These are phyloP conservation scores for Mesocentrotus franciscanus DNA, from an alignment of 53 echinoderm and acorn worm species.

Conservation along the genomic window DNA sequence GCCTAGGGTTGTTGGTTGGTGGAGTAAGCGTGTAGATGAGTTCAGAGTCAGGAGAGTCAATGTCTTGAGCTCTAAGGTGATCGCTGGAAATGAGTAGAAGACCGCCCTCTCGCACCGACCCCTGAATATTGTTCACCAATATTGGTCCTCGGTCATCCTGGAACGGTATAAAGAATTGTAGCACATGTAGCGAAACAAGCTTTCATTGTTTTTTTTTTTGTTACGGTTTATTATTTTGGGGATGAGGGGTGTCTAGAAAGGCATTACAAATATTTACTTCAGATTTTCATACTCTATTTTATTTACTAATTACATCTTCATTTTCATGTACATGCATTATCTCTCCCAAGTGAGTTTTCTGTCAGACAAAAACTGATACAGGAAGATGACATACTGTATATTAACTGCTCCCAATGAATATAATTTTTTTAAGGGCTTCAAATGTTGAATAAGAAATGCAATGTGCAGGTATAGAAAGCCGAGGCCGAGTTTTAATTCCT, in stretches of 20 bases:
- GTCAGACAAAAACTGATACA: too few relatives aligned
- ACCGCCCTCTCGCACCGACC: constrained; percentile 83
- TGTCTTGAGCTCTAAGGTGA: constrained; percentile 85
- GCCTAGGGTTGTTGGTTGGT: constrained; percentile 84
- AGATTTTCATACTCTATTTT: too few relatives aligned
- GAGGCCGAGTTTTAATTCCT: too few relatives aligned
- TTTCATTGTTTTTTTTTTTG: not conserved
- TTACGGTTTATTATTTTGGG: not conserved
- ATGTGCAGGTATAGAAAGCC: too few relatives aligned
- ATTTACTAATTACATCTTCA: too few relatives aligned
- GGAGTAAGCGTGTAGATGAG: constrained; percentile 91
- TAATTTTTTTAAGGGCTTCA: too few relatives aligned
- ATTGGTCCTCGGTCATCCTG: constrained; percentile 95
- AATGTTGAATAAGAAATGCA: too few relatives aligned
- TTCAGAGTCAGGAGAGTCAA: constrained; percentile 79
- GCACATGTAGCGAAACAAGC: not conserved
- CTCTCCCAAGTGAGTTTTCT: too few relatives aligned
- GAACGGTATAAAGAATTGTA: not conserved
- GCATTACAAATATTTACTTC: not conserved
- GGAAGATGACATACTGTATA: too few relatives aligned
- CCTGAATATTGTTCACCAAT: constrained; percentile 89
- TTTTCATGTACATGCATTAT: too few relatives aligned
- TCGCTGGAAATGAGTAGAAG: constrained; percentile 81
- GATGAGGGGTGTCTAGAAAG: too few relatives aligned
- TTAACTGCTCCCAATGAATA: too few relatives aligned